These are phyloP conservation scores for Drosophila serrata DNA, from an alignment of 1,140 invertebrate genomes.

Conservation along the genomic window DNA sequence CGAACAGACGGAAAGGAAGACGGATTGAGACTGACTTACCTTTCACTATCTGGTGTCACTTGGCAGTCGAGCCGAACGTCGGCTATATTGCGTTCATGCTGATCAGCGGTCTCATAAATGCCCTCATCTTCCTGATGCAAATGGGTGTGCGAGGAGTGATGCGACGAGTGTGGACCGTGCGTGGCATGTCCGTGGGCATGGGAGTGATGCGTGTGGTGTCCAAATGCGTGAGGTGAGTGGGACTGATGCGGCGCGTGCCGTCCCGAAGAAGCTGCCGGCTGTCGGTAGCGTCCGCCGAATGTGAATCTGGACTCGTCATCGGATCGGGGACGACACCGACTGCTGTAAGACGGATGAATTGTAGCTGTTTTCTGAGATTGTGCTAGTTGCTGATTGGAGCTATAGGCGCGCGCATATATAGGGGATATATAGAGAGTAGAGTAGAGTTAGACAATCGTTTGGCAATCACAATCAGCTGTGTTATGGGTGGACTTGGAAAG, in stretches of 20 bases:
- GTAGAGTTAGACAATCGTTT: constrained; percentile 15
- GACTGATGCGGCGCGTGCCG: constrained; percentile 86
- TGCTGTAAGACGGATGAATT: constrained; percentile 85
- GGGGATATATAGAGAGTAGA: constrained; percentile 33
- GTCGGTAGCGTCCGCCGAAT: constrained; percentile 91
- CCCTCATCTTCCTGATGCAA: constrained; percentile 92
- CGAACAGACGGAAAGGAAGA: constrained; percentile 14
- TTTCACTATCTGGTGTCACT: constrained; percentile 94
- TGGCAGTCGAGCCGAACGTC: constrained; percentile 87
- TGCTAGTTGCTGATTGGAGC: constrained; percentile 85
- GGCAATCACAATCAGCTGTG: constrained; percentile 14
- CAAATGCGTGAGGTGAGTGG: constrained; percentile 85
- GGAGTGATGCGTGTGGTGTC: constrained; percentile 85
- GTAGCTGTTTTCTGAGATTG: constrained; percentile 85
- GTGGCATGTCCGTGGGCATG: constrained; percentile 85
- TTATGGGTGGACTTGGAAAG: constrained; percentile 2
- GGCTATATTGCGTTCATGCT: constrained; percentile 87
- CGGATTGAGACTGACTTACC: constrained; percentile 87
- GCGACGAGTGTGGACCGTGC: constrained; percentile 85
- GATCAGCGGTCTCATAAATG: constrained; percentile 93
- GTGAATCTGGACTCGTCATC: constrained; percentile 90
- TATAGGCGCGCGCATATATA: constrained; percentile 27
- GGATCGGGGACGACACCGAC: constrained; percentile 86
- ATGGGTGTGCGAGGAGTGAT: constrained; percentile 86
- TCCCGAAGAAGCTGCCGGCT: constrained; percentile 86